A percentile compares a stretch with the other conserved stretches of the same genome.
Conservation (phyloP, 35 echinoderm and acorn worm genomes). For the Amphiura filiformis region DNA sequence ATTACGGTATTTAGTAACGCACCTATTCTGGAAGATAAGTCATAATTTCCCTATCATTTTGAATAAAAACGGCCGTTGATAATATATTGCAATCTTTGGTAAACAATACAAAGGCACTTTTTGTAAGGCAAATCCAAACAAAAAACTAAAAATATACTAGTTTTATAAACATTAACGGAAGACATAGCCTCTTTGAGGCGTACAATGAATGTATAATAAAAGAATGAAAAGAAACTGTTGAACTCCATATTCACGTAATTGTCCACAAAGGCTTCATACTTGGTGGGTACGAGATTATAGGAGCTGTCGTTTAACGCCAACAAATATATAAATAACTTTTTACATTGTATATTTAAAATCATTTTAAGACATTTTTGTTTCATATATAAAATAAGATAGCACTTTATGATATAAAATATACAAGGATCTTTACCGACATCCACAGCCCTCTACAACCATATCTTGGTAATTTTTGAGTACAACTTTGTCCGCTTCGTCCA, state of each 20-base stretch:
- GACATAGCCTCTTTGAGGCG: background rate
- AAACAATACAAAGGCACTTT: background rate
- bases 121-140: constrained; percentile 8
- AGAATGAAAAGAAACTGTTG: background rate
- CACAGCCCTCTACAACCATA: constrained; percentile 92
- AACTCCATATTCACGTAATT: background rate
- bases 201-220: background rate
- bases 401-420: constrained; percentile 5
- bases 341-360: constrained; percentile 37
- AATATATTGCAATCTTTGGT: constrained; percentile 1
- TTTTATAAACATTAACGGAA: background rate
- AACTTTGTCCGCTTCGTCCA: constrained; percentile 78
- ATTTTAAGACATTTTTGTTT: constrained; percentile 27
- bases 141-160: background rate
- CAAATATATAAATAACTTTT: constrained; percentile 50
- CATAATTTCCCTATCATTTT: no score
- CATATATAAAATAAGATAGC: constrained; percentile 33
- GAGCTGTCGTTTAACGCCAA: background rate
- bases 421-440: constrained; percentile 68
- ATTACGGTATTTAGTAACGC: no score
- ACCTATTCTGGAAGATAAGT: no score
- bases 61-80: no score
- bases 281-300: background rate
- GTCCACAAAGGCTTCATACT: background rate
- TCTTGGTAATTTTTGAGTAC: constrained; percentile 94